These are phyloP conservation scores for Drosophila borborema DNA, from an alignment of 2,888 invertebrate species.

Conservation along the genomic window DNA sequence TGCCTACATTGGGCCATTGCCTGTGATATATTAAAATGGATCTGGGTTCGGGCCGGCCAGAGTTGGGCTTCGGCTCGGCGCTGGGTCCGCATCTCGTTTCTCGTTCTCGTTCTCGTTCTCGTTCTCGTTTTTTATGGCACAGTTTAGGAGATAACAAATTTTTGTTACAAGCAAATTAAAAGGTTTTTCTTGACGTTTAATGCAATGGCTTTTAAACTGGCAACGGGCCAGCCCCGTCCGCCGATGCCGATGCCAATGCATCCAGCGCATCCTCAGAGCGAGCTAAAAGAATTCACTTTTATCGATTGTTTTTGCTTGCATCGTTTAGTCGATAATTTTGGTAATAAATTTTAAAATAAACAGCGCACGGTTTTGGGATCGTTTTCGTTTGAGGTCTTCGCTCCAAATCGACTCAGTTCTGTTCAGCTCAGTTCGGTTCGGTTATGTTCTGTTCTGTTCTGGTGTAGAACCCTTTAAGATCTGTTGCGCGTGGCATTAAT, in stretches of 20 bases:
- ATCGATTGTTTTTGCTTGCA: conserved; percentile 84
- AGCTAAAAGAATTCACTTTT: conserved; percentile 78
- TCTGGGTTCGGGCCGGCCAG: conserved; percentile 43
- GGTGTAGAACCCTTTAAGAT: conserved; percentile 39
- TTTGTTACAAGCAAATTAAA: conserved; percentile 84
- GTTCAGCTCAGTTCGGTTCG: background rate
- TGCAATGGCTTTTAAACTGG: conserved; percentile 73
- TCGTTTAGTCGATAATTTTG: conserved; percentile 83
- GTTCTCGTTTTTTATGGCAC: conserved; percentile 81
- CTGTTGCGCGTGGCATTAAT: conserved; percentile 51
- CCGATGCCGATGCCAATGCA: background rate
- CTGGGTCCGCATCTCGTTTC: conserved; percentile 47
- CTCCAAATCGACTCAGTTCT: conserved; percentile 20
- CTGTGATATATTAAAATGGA: conserved; percentile 81
- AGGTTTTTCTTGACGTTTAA: conserved; percentile 82
- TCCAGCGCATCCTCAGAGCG: conserved; percentile 18
- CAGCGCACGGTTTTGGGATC: conserved; percentile 56
- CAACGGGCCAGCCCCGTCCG: conserved; percentile 32
- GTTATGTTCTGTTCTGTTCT: conserved; percentile 5
- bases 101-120: conserved; percentile 46
- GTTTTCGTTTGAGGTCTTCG: conserved; percentile 27
- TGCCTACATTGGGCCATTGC: conserved; percentile 30
- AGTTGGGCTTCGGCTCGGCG: conserved; percentile 21
- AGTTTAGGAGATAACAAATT: conserved; percentile 84
- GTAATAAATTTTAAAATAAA: conserved; percentile 82